Percentiles rank a stretch among this genome's conserved stretches.
phyloP scores from a whole-genome alignment of 2,797 vertebrate species.

The Percopsis omiscomaycus region DNA sequence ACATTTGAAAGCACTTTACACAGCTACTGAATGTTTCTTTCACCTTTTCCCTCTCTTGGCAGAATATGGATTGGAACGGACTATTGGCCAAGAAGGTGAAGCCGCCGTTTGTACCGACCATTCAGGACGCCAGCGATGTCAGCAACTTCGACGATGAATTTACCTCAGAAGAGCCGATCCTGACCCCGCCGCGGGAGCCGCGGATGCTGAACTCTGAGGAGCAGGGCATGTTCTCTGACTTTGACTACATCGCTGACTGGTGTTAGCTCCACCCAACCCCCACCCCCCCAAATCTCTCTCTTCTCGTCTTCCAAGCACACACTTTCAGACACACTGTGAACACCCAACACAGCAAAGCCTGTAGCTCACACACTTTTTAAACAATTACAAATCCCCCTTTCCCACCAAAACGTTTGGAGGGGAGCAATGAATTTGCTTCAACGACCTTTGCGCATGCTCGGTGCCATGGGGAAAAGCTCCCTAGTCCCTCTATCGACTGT shows the following conservation, averaged over 20 bases:
- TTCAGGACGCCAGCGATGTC: slow-evolving; percentile 92
- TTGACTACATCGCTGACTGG: slow-evolving; percentile 99
- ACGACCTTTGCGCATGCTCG: slow-evolving; percentile 70
- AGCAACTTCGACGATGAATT: slow-evolving; percentile 99
- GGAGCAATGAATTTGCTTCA: slow-evolving; percentile 38
- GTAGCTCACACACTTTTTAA: slow-evolving; percentile 58
- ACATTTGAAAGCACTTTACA: not conserved
- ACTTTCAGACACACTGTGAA: slow-evolving; percentile 67
- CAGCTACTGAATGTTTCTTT: not conserved
- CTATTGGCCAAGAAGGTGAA: slow-evolving; percentile 94
- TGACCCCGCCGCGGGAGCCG: slow-evolving; percentile 96
- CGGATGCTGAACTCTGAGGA: slow-evolving; percentile 87
- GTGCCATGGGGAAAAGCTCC: slow-evolving; percentile 77
- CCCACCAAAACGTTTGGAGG: slow-evolving; percentile 33
- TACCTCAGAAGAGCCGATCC: slow-evolving; percentile 96
- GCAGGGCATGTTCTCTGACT: slow-evolving; percentile 94
- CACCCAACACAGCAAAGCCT: slow-evolving; percentile 76
- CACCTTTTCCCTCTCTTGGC: slow-evolving; percentile 5
- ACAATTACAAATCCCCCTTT: slow-evolving; percentile 18
- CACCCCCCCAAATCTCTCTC: not conserved
- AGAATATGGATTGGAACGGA: slow-evolving; percentile 92
- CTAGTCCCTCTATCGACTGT: not conserved
- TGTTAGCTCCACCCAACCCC: slow-evolving; percentile 80
- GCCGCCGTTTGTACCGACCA: slow-evolving; percentile 93
- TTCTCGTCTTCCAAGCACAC: not conserved